Evolutionary conservation across 1,140 invertebrate species (phyloP), one percentile per base, ranked within the genome.

Genomic region (Pinna nobilis): DNA sequence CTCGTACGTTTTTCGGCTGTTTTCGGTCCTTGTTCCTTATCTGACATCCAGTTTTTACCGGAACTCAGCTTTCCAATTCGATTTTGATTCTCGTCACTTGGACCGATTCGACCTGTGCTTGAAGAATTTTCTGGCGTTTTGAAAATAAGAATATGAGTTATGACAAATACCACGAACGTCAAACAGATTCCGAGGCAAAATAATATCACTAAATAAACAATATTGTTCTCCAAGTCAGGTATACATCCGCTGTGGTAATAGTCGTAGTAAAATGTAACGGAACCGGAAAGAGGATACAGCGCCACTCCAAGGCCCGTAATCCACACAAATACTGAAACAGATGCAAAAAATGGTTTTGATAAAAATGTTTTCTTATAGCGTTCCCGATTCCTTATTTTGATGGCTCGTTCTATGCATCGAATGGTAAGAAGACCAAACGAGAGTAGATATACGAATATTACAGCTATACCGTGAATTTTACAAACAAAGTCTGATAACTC

Each of bases 171-270:
- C 18, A 50, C 6, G n/a, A 49, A 33, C 9, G 47, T 20, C n/a
- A 63, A 4, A 4, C 55, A 55, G 11, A 70, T 18, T 51, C 68
- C 59, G 3, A 61, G 55, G 13, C 18, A 33, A 35, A 70, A 70
- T 3, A 70, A 25, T 0, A 44, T 23, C 18, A 59, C 32, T 18
- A 70, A 20, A n/a, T 51, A 70, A 15, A 49, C 35, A 25, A 51
- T 6, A 30, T 33, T 51, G 37, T 61, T 37, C 18, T 39, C 39
- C n/a, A 63, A 37, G 7, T 39, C n/a, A 20, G 41, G 35, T 28
- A 63, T 28, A 63, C 68, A 70, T n/a, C 55, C 68, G 33, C 57
- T 47, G 20, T 70, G 68, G 44, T 70, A 70, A 11, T 39, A 51
- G 33, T 70, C 57, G 23, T 70, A 70, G n/a, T 50, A 49, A 39